Conservation (phyloP, 2,113 vertebrate species). For the Solenodon paradoxus region DNA sequence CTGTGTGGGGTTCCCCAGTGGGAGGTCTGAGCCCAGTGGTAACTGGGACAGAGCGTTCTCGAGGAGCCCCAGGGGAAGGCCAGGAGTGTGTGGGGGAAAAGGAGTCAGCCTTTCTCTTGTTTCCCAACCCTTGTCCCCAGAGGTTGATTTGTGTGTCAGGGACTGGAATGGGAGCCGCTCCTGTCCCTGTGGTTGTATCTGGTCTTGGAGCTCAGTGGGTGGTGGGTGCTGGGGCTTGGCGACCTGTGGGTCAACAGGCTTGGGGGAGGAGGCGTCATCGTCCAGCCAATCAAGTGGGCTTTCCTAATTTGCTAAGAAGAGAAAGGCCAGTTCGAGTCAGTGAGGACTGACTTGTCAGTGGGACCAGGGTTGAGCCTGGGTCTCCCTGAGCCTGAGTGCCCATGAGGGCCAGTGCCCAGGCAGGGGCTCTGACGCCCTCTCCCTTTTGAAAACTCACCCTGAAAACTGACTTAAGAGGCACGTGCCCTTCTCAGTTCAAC, state of each 20-base stretch:
- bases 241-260: not conserved
- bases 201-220: not conserved
- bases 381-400: not conserved
- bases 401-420: not conserved
- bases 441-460: not conserved
- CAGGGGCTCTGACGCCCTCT: not conserved
- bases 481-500: not conserved
- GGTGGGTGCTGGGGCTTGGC: not conserved
- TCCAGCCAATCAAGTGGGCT: too few relatives aligned
- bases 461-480: not conserved
- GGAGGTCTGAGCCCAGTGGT: not conserved
- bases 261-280: not conserved
- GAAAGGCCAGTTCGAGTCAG: not conserved
- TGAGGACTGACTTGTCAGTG: not conserved
- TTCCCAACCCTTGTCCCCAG: accelerated
- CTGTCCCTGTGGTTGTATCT: not conserved
- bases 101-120: not conserved
- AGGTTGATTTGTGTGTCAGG: not conserved
- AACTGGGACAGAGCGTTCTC: not conserved
- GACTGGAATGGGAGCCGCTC: accelerated
- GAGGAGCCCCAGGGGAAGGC: not conserved
- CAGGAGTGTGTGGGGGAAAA: too few relatives aligned
- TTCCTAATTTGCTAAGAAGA: not conserved
- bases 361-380: accelerated
- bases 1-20: not conserved